These are phyloP conservation scores for Villa cingulata DNA, from an alignment of 2,888 invertebrate species.

Conservation along the genomic window DNA sequence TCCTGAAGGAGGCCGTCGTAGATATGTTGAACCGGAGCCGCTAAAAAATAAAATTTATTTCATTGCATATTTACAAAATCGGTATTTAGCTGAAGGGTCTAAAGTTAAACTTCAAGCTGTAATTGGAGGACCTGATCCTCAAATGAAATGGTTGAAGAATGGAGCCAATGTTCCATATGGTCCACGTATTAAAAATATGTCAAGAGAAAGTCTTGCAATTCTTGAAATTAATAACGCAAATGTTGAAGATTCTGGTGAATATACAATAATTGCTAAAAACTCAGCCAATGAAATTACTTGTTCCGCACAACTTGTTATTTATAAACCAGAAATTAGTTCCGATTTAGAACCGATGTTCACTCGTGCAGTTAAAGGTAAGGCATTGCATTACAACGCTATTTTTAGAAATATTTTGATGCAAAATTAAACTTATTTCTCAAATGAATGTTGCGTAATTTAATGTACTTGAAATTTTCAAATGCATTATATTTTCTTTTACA, in stretches of 20 bases:
- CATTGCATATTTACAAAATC: slow-evolving; percentile 30
- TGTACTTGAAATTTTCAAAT: neutral
- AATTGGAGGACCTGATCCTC: slow-evolving; percentile 57
- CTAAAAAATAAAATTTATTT: slow-evolving; percentile 35
- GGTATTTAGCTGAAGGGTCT: slow-evolving; percentile 45
- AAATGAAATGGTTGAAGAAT: slow-evolving; percentile 63
- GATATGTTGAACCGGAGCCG: slow-evolving; percentile 30
- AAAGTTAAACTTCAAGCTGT: slow-evolving; percentile 68
- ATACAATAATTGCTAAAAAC: slow-evolving; percentile 63
- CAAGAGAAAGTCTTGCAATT: slow-evolving; percentile 52
- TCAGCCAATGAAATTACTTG: slow-evolving; percentile 54
- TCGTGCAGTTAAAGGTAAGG: slow-evolving; percentile 54
- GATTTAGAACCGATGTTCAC: slow-evolving; percentile 63
- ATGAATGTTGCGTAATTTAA: neutral
- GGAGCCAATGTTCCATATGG: slow-evolving; percentile 37
- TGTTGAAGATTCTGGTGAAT: slow-evolving; percentile 62
- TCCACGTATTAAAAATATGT: slow-evolving; percentile 30
- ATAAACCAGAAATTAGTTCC: slow-evolving; percentile 38
- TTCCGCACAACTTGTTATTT: slow-evolving; percentile 58
- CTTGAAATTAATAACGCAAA: slow-evolving; percentile 56
- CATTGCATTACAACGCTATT: neutral
- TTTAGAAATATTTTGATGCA: neutral
- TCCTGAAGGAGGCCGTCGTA: slow-evolving; percentile 42
- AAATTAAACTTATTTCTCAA: neutral
- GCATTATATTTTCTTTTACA: slow-evolving; percentile 24